Evolutionary conservation across 1,140 invertebrate genomes (phyloP).

Genomic region (Caenorhabditis briggsae): DNA sequence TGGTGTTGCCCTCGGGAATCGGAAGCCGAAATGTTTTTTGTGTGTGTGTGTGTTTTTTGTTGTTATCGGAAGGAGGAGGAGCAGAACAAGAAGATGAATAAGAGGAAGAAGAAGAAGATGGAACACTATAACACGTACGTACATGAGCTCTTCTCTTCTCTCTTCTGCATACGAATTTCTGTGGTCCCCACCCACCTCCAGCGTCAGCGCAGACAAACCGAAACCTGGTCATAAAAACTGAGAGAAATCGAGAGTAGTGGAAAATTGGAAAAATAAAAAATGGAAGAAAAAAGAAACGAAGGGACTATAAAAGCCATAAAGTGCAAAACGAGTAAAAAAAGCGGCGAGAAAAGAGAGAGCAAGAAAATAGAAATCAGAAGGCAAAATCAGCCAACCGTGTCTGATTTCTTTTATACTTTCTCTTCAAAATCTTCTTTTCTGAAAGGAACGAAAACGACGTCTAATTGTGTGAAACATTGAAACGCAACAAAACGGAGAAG

Average conservation of each 20-base stretch:
- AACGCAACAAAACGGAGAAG: background rate
- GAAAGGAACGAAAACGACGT: background rate
- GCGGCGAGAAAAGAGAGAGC: background rate
- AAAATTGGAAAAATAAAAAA: background rate
- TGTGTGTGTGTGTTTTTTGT: slow-evolving; percentile 50
- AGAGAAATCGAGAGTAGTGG: background rate
- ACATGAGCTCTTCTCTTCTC: slow-evolving; percentile 25
- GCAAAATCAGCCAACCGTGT: slow-evolving; percentile 12
- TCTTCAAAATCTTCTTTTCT: background rate
- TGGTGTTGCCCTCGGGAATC: slow-evolving; percentile 47
- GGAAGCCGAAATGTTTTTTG: slow-evolving; percentile 39
- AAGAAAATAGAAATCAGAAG: slow-evolving; percentile 12
- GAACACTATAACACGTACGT: slow-evolving; percentile 33
- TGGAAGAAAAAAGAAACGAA: no score
- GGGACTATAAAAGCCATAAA: slow-evolving; percentile 51
- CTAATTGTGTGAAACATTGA: slow-evolving; percentile 8
- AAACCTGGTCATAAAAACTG: slow-evolving; percentile 24
- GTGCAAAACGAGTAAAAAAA: slow-evolving; percentile 48
- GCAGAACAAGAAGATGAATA: slow-evolving; percentile 23
- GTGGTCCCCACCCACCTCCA: background rate
- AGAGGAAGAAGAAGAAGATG: slow-evolving; percentile 8
- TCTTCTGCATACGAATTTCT: slow-evolving; percentile 23
- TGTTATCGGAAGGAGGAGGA: slow-evolving; percentile 18
- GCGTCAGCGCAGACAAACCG: background rate
- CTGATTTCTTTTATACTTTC: slow-evolving; percentile 48